Evolutionary conservation across 92 coral and sea anemone species (phyloP), one percentile per base, ranked within the genome.

Genomic region (Isaurus tuberculatus): DNA sequence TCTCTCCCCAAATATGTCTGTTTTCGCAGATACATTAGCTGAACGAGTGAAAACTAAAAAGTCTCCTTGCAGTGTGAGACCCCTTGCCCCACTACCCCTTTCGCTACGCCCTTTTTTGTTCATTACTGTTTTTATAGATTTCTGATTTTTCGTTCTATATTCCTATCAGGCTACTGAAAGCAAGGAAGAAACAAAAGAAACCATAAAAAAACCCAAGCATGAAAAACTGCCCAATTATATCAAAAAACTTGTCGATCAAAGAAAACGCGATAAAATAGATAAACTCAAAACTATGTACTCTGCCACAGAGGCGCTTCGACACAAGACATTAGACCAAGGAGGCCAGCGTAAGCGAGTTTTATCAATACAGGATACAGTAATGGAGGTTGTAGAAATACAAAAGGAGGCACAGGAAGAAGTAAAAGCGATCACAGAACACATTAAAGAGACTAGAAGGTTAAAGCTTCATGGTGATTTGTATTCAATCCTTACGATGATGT

Each of bases 401-500:
- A 78, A 94, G 40, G 94, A 93, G 44, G 88, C 89, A 0, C 86
- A 88, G 72, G 86, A 89, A 30, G 98, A 93, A 58, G 98, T 91
- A 66, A 92, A 93, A 84, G 86, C 93, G 7, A 88, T 92, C 14
- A 95, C 94, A 55, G 93, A 88, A 51, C 97, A 89, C 25, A 86
- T 94, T 29, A 90, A 91, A 61, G 94, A 92, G 64, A 89, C 85
- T 44, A 91, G 93, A 51, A 92, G 92, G 51, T 91, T 91, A 31
- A 92, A 88, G 60, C 89, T 94, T 22, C 99, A 96, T 83, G 99
- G 99, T 2, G 99, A 96, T 67, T 78, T 96, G 86, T 96, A 96
- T 65, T 94, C 95, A 13, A 96, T 94, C 15, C 73, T 96, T 72
- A 94, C 97, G 14, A 85, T 94, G 34, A 94, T 96, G 92, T 36